Conservation (phyloP, 2,797 vertebrate species). For the Xyrichtys novacula region DNA sequence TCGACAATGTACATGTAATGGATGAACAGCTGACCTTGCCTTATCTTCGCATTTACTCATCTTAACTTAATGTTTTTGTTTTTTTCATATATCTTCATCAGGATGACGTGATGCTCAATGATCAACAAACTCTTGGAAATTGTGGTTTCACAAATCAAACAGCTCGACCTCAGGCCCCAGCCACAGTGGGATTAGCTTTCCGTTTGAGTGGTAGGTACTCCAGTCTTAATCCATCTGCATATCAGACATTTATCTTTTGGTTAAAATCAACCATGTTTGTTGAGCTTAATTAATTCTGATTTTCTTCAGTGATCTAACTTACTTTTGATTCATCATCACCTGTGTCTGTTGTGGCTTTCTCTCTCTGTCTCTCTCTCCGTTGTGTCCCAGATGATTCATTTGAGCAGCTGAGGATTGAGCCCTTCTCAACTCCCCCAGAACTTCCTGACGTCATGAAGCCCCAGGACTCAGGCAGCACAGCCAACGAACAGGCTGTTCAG, state of each 20-base stretch:
- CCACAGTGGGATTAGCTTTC: slow-evolving; percentile 89
- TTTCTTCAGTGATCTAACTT: neutral
- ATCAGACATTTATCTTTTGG: neutral
- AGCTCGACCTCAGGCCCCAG: slow-evolving; percentile 93
- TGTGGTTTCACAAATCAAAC: slow-evolving; percentile 96
- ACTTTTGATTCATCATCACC: neutral
- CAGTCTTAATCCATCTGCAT: neutral
- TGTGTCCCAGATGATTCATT: slow-evolving; percentile 88
- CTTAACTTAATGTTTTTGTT: too few relatives aligned
- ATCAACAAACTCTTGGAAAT: slow-evolving; percentile 90
- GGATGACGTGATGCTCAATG: slow-evolving; percentile 92
- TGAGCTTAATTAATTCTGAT: neutral
- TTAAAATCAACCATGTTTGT: neutral
- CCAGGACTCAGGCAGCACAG: slow-evolving; percentile 92
- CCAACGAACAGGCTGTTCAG: slow-evolving; percentile 94
- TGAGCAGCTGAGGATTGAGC: slow-evolving; percentile 90
- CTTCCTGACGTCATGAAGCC: slow-evolving; percentile 97
- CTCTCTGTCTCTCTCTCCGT: slow-evolving; percentile 8
- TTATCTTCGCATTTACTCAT: too few relatives aligned
- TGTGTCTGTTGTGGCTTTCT: neutral
- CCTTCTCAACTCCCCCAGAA: slow-evolving; percentile 93
- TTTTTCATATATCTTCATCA: slow-evolving; percentile 30
- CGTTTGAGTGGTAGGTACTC: slow-evolving; percentile 76
- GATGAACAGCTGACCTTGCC: neutral
- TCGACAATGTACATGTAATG: neutral